Conservation (phyloP, 2,888 invertebrate genomes). For the Parnassius smintheus region DNA sequence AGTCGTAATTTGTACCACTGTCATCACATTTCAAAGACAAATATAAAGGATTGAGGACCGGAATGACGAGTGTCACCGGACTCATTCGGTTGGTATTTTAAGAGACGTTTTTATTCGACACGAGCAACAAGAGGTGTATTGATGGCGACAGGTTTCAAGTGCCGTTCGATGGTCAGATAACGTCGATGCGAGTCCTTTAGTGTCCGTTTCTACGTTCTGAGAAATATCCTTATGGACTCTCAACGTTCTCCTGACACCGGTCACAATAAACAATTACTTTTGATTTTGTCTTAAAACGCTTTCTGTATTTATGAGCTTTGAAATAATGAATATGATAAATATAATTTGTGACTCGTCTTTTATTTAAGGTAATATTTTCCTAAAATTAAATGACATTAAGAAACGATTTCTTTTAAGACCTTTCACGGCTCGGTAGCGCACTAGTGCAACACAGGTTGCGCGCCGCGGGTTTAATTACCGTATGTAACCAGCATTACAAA, state of each 20-base stretch:
- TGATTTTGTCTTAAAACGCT: slow-evolving; percentile 24
- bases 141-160: slow-evolving; percentile 81
- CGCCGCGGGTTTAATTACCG: too few relatives aligned
- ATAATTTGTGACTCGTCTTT: slow-evolving; percentile 33
- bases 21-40: slow-evolving; percentile 82
- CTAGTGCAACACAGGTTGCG: too few relatives aligned
- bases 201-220: slow-evolving; percentile 67
- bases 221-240: slow-evolving; percentile 72
- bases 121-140: slow-evolving; percentile 79
- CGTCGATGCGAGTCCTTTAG: slow-evolving; percentile 61
- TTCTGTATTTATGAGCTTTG: slow-evolving; percentile 6
- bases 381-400: too few relatives aligned
- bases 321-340: neutral
- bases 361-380: too few relatives aligned
- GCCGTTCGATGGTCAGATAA: slow-evolving; percentile 71
- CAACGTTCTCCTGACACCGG: slow-evolving; percentile 46
- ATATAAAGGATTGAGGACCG: slow-evolving; percentile 79
- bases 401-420: too few relatives aligned
- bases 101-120: slow-evolving; percentile 76
- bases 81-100: slow-evolving; percentile 76
- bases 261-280: slow-evolving; percentile 44
- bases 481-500: too few relatives aligned
- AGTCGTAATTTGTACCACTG: slow-evolving; percentile 80
- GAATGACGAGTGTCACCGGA: slow-evolving; percentile 78
- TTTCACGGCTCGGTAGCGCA: too few relatives aligned